Evolutionary conservation across 2,113 vertebrate genomes (phyloP), one percentile per base, ranked within the genome.

Genomic region (Scomber japonicus): DNA sequence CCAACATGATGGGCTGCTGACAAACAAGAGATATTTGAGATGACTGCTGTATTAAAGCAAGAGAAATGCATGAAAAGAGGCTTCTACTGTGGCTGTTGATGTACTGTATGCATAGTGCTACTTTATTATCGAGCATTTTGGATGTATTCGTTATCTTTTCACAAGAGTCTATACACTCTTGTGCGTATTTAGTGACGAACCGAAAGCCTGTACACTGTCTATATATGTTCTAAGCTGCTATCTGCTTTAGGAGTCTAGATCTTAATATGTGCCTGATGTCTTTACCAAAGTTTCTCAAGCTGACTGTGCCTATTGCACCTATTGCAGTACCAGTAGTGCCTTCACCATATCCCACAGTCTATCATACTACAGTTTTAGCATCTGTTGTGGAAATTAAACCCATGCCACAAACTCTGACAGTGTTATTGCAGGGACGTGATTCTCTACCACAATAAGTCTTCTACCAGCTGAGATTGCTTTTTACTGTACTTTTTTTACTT

Each of bases 201-300:
- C 30, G 27, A 66, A 54, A 45, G 16, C 3, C 5, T 54, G 6
- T 13, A 21, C 8, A 16, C 50, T 31, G 24, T 40, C 19, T 9
- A 19, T 40, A 5, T 11, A 19, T 30, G n/a, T 49, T 65, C 5
- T 17, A 44, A 50, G 73, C 44, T 35, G 57, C 63, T 24, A 12
- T 13, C 17, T 65, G 24, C n/a, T 48, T 49, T 56, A 16, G 3
- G 66, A 65, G 71, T 63, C 17, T 48, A n/a, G 24, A 19, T 74
- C 45, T 55, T 45, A 12, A 63, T 65, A 54, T 78, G 5, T 54
- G 49, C 44, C 40, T 50, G 10, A 77, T 66, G 50, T 70, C 76
- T 81, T 77, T 71, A 78, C 75, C 81, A 81, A 86, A 82, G 83
- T 78, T 75, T 76, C 56, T 55, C 14, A 79, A 56, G 74, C 3